Percentiles rank a stretch among this genome's conserved stretches.
These are phyloP conservation scores for Esox masquinongy DNA, from an alignment of 2,797 vertebrate genomes.

Conservation along the genomic window DNA sequence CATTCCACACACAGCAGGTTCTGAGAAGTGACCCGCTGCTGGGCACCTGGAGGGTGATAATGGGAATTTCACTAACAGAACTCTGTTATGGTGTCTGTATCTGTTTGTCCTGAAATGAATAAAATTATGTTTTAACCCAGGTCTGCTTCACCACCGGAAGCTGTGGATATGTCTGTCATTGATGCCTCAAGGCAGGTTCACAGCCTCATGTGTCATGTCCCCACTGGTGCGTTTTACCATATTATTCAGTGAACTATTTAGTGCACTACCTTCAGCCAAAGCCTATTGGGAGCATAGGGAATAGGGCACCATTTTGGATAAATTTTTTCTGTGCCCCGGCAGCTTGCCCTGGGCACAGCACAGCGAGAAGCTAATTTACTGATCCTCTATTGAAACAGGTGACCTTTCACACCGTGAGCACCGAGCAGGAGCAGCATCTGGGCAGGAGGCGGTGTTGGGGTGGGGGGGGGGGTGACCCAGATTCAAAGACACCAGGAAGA, in stretches of 20 bases:
- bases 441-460: not conserved
- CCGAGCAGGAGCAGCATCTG: not conserved
- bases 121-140: no score
- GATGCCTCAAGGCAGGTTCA: not conserved
- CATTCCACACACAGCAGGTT: no score
- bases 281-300: not conserved
- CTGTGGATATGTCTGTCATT: constrained; percentile 22
- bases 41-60: no score
- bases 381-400: constrained; percentile 25
- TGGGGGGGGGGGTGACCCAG: not conserved
- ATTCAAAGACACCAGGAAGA: not conserved
- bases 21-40: no score
- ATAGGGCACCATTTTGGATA: not conserved
- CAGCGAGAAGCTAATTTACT: constrained; percentile 17
- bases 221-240: not conserved
- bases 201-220: not conserved
- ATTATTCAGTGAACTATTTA: not conserved
- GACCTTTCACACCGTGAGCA: not conserved
- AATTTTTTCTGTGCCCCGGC: constrained; percentile 11
- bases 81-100: no score
- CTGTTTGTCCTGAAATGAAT: no score
- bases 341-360: constrained; percentile 16
- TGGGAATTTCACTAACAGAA: no score
- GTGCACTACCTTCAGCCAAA: constrained; percentile 9
- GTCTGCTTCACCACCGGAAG: no score